These are phyloP conservation scores for Loxodonta africana DNA, from an alignment of 2,113 vertebrate genomes.

Conservation along the genomic window DNA sequence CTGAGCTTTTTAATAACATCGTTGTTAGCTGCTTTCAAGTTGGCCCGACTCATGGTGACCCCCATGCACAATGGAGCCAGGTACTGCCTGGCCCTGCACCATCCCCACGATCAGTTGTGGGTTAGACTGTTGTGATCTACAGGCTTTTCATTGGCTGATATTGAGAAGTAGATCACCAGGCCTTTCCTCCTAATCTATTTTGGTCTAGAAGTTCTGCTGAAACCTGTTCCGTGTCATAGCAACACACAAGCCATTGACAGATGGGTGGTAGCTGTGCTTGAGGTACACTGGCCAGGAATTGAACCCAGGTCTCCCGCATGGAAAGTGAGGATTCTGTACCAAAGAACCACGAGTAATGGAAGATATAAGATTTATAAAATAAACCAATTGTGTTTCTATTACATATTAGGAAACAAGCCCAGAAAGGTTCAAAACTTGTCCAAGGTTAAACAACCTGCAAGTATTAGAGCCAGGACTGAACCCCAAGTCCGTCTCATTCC, in stretches of 20 bases:
- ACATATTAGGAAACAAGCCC: background rate
- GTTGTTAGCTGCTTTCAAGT: background rate
- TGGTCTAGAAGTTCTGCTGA: background rate
- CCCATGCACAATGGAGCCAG: background rate
- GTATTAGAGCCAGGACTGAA: too few relatives aligned
- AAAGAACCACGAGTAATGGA: background rate
- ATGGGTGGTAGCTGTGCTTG: background rate
- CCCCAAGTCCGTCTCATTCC: too few relatives aligned
- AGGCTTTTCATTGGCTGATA: background rate
- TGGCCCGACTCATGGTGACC: background rate
- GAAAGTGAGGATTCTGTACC: background rate
- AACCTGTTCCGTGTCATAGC: background rate
- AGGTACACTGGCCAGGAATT: background rate
- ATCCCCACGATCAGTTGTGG: background rate
- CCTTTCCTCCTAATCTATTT: background rate
- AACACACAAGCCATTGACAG: background rate
- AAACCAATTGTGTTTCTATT: background rate
- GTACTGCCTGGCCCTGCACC: background rate
- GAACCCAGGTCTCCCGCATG: background rate
- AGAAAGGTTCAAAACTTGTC: background rate
- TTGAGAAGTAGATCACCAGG: background rate
- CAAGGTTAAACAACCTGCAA: background rate
- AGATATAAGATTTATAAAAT: background rate
- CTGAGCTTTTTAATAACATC: fast-evolving
- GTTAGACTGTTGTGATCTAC: background rate